A percentile compares a stretch with the other conserved stretches of the same genome.
phyloP scores from a whole-genome alignment of 2,113 vertebrate genomes.

The Axis porcinus region DNA sequence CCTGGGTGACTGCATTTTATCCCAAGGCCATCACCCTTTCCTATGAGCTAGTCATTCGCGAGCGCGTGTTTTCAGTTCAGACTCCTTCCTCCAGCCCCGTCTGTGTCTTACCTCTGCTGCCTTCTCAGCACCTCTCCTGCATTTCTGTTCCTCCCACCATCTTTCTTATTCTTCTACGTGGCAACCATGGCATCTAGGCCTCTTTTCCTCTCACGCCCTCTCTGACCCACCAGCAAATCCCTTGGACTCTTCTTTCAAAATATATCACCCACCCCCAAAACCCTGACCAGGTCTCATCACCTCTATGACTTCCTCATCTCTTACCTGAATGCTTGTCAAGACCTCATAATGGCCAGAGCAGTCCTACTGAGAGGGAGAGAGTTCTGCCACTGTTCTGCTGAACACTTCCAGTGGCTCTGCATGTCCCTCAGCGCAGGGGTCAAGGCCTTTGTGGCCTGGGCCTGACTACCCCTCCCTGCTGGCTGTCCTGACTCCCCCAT shows the following conservation, averaged over 20 bases:
- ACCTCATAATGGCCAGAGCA: no score
- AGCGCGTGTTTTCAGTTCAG: not conserved
- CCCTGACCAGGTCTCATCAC: not conserved
- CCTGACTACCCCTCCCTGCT: not conserved
- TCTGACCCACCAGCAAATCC: not conserved
- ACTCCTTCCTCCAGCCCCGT: not conserved
- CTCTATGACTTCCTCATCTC: not conserved
- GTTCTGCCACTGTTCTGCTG: not conserved
- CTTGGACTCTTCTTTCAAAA: not conserved
- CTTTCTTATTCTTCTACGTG: not conserved
- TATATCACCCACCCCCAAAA: not conserved
- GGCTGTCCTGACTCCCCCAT: accelerated
- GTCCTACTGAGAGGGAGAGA: not conserved
- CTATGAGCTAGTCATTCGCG: not conserved
- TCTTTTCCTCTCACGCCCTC: not conserved
- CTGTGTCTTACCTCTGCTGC: not conserved
- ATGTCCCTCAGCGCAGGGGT: accelerated
- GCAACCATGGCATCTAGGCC: not conserved
- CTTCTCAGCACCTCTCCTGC: not conserved
- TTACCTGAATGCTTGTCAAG: not conserved
- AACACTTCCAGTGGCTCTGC: not conserved
- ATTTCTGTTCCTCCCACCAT: not conserved
- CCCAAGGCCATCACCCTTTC: not conserved
- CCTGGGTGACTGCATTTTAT: not conserved
- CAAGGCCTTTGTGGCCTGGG: not conserved